These are phyloP conservation scores for Sarcophaga peregrina DNA, from an alignment of 1,140 invertebrate species.

Conservation along the genomic window DNA sequence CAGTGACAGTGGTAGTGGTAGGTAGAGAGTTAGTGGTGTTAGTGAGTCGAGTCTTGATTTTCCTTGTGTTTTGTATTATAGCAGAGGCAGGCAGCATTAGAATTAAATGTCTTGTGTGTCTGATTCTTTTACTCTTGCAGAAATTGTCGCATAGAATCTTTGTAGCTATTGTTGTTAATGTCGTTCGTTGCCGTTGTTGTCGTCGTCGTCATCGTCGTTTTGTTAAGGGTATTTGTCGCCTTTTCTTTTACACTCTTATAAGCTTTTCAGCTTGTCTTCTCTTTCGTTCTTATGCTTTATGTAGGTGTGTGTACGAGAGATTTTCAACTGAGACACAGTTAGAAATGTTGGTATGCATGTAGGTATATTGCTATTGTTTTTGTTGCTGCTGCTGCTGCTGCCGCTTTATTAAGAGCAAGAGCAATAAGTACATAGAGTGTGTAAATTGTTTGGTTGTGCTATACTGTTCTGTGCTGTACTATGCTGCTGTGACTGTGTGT, in stretches of 20 bases:
- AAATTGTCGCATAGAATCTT: conserved; percentile 28
- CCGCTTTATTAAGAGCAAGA: conserved; percentile 6
- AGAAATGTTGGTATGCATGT: background rate
- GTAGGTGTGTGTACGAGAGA: background rate
- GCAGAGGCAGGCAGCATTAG: conserved; percentile 22
- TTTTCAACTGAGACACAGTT: background rate
- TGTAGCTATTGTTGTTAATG: background rate
- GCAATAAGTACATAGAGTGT: conserved; percentile 9
- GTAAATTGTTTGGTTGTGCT: conserved; percentile 17
- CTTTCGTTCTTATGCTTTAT: too few species aligned
- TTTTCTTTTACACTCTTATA: background rate
- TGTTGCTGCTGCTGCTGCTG: conserved; percentile 16
- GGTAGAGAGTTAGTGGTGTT: too few species aligned
- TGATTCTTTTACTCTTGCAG: conserved; percentile 29
- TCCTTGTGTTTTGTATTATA: conserved; percentile 4
- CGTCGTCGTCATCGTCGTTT: background rate
- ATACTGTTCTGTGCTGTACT: background rate
- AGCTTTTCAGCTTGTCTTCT: too few species aligned
- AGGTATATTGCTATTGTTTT: background rate
- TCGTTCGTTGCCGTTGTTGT: too few species aligned
- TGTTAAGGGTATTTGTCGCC: conserved; percentile 5
- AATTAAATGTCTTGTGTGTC: conserved; percentile 13
- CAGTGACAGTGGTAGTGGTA: background rate
- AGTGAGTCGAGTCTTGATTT: background rate
- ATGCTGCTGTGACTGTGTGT: conserved; percentile 1